Evolutionary conservation across 2,797 vertebrate species (phyloP), one percentile per base, ranked within the genome.

Genomic region (Mus caroli): DNA sequence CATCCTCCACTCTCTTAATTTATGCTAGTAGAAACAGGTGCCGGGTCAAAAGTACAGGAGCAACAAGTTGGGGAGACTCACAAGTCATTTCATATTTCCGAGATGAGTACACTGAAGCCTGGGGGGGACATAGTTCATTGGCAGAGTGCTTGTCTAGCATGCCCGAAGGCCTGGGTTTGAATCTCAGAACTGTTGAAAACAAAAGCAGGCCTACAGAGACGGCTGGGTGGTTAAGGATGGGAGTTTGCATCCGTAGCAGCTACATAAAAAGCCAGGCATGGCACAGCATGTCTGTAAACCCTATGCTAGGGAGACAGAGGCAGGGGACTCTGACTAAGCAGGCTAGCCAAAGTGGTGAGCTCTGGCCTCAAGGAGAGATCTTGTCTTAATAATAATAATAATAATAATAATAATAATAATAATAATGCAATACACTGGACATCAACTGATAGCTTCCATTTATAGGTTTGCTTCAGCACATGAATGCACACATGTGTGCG

Each of bases 1-100:
- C 73, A 1, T 43, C 54, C 67, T 37, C 24, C 69, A 28, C 37
- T 88, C 54, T 37, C 54, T 40, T 62, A 56, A 71, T 22, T 40
- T 82, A 50, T 28, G 26, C 76, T 80, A 79, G 10, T 79, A 94
- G 78, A n/a, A 93, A 60, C 37, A 37, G 22, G 37, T 56, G 9
- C 86, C 40, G 84, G 69, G 64, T 83, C n/a, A 79, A 92, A 95
- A 67, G 64, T 64, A 78, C 46, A 90, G 52, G 82, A n/a, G 8
- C 13, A n/a, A 28, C 1, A 1, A 52, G 37, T 24, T n/a, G 79
- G 22, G 15, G 13, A 52, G 85, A 94, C 26, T 60, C 75, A 13
- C 14, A 90, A 88, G 75, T 28, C 88, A 46, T 76, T 54, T 46
- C 4, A 0, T 60, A 91, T 89, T 88, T 86, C 78, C 43, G 62